Conservation (phyloP, 2,113 vertebrate genomes). For the Hypanus sabinus region DNA sequence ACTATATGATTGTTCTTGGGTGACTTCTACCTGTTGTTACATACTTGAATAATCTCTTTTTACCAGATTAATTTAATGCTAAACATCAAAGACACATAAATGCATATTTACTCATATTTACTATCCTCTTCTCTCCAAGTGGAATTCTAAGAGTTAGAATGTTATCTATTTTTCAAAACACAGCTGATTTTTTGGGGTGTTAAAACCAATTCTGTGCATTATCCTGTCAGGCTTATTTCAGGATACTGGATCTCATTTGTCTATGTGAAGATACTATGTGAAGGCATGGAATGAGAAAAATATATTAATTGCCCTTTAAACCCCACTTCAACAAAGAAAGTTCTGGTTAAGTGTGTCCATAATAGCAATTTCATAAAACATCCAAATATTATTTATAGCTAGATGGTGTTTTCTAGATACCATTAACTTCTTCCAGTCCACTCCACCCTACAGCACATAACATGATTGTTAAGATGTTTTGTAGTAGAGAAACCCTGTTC, state of each 20-base stretch:
- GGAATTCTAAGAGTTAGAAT: background rate
- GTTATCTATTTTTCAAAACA: background rate
- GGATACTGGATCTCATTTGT: background rate
- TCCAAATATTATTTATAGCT: background rate
- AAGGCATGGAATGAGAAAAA: background rate
- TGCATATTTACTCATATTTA: background rate
- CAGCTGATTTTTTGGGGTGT: background rate
- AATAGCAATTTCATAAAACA: background rate
- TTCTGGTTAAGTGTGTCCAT: background rate
- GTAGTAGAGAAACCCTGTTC: background rate
- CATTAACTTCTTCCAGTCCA: background rate
- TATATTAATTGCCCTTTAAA: background rate
- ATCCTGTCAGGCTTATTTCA: background rate
- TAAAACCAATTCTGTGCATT: background rate
- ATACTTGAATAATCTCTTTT: constrained; percentile 11
- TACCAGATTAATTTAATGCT: constrained; percentile 12
- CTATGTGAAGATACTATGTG: background rate
- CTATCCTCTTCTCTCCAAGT: background rate
- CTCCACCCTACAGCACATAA: background rate
- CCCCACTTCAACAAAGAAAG: background rate
- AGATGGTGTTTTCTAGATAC: background rate
- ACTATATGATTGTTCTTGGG: background rate
- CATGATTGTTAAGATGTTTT: background rate
- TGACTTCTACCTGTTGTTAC: background rate
- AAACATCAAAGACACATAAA: constrained; percentile 1